These are phyloP conservation scores for Folsomia manolachei DNA, from an alignment of 2,888 invertebrate species.

Conservation along the genomic window DNA sequence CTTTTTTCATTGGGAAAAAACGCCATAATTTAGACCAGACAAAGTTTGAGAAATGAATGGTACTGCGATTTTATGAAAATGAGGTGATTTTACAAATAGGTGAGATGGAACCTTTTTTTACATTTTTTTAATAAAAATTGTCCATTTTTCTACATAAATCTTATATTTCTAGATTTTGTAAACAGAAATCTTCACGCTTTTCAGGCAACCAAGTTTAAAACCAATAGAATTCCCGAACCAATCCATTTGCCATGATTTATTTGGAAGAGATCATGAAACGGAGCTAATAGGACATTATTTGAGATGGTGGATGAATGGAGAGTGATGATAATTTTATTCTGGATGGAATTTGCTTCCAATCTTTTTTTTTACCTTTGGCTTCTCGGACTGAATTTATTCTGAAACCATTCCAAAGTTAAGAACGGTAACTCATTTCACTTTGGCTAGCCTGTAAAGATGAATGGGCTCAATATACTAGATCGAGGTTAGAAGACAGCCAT, in stretches of 20 bases:
- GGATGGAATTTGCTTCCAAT: not conserved
- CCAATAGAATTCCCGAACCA: too few relatives aligned
- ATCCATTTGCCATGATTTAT: not conserved
- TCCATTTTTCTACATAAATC: not conserved
- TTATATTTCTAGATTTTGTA: not conserved
- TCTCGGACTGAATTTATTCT: too few relatives aligned
- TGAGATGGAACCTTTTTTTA: not conserved
- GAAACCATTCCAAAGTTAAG: too few relatives aligned
- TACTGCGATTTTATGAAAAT: constrained; percentile 9
- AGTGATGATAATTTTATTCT: constrained; percentile 13
- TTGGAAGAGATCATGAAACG: not conserved
- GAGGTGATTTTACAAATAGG: not conserved
- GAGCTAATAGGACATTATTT: constrained; percentile 12
- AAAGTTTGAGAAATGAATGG: not conserved
- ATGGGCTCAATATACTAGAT: too few relatives aligned
- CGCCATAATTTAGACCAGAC: not conserved
- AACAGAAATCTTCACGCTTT: not conserved
- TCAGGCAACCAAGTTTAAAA: not conserved
- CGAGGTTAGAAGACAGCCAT: too few relatives aligned
- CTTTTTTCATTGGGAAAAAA: not conserved
- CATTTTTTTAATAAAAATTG: not conserved
- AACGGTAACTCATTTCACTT: too few relatives aligned
- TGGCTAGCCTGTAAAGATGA: too few relatives aligned
- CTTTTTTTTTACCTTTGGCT: too few relatives aligned
- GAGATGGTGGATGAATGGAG: too few relatives aligned